These are phyloP conservation scores for Galaxea fascicularis DNA, from an alignment of 92 coral and sea anemone genomes.

Conservation along the genomic window DNA sequence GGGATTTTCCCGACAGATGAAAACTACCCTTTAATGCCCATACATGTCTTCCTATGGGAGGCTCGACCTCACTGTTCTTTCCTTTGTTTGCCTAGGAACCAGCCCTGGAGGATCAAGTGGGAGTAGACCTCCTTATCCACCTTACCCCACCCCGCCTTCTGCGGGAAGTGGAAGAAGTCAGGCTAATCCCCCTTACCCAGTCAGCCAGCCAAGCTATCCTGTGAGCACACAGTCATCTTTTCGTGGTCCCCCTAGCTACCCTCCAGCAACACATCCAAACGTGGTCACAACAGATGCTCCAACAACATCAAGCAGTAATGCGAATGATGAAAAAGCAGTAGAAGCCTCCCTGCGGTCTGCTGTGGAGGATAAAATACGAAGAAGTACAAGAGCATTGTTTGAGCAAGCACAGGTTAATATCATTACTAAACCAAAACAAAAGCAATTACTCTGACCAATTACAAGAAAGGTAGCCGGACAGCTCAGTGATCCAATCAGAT, in stretches of 20 bases:
- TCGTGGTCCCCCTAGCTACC: constrained; percentile 31
- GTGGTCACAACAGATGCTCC: constrained; percentile 21
- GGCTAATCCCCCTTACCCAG: constrained; percentile 63
- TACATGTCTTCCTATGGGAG: too few species aligned
- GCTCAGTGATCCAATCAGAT: too few species aligned
- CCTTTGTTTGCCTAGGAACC: constrained; percentile 10
- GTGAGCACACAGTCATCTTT: constrained; percentile 45
- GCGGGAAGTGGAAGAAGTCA: constrained; percentile 30
- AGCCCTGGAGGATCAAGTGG: constrained; percentile 57
- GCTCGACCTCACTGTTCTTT: background rate
- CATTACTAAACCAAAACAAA: too few species aligned
- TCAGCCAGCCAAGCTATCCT: constrained; percentile 40
- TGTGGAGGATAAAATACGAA: constrained; percentile 84
- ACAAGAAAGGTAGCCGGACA: too few species aligned
- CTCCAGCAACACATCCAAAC: constrained; percentile 17
- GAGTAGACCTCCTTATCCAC: constrained; percentile 63
- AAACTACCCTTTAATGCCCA: too few species aligned
- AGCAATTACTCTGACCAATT: too few species aligned
- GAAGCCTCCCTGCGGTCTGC: constrained; percentile 86
- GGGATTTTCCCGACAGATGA: too few species aligned
- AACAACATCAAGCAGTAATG: constrained; percentile 41
- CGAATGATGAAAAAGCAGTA: constrained; percentile 70
- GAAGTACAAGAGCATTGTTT: constrained; percentile 85
- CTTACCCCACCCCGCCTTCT: constrained; percentile 44
- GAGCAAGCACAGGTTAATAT: constrained; percentile 89